phyloP scores from a whole-genome alignment of 2,113 vertebrate species.

The Nymphicus hollandicus region DNA sequence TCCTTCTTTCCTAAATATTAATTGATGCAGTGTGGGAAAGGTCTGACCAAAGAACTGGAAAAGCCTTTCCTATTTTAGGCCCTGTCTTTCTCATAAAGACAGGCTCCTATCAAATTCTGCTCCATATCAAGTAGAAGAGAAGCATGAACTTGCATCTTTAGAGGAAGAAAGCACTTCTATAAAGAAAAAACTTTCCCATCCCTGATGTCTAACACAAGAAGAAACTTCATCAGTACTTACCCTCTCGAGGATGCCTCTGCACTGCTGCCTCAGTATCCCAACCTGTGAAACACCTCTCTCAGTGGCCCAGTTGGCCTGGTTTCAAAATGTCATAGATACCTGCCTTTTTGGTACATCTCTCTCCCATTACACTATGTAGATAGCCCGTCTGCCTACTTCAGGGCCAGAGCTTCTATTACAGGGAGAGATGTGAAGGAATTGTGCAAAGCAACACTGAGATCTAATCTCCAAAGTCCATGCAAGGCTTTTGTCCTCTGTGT shows the following conservation, averaged over 20 bases:
- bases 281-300: not conserved
- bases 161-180: not conserved
- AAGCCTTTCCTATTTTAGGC: not conserved
- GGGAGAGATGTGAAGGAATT: not conserved
- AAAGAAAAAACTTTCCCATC: not conserved
- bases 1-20: not conserved
- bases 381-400: not conserved
- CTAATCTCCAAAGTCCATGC: not conserved
- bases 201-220: not conserved
- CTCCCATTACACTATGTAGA: slow-evolving; percentile 8
- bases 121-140: not conserved
- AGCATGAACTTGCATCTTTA: not conserved
- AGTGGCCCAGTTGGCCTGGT: not conserved
- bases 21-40: not conserved
- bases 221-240: not conserved
- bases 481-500: not conserved
- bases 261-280: not conserved
- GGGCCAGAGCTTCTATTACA: not conserved
- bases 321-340: slow-evolving; percentile 4
- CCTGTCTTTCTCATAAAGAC: not conserved
- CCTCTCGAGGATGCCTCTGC: not conserved
- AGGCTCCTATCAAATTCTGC: not conserved
- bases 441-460: not conserved
- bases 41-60: not conserved
- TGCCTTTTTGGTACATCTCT: slow-evolving; percentile 10